Evolutionary conservation across 2,797 vertebrate genomes (phyloP).

Genomic region (Tokudaia muenninki): DNA sequence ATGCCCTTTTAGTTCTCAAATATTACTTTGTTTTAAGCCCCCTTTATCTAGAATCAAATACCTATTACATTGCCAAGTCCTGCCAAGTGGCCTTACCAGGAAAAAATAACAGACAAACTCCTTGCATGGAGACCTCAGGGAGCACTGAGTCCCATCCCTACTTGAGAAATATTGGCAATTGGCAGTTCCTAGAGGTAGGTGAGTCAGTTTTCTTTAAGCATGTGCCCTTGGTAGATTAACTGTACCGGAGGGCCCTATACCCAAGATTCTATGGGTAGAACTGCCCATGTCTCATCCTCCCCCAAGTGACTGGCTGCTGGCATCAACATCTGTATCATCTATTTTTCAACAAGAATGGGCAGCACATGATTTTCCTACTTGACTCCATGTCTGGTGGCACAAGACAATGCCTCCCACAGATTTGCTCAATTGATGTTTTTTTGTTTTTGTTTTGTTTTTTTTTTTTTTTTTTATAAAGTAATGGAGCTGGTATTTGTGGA

Average conservation of each 20-base stretch:
- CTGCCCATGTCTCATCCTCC: not conserved
- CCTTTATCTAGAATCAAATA: not conserved
- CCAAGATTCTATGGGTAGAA: not conserved
- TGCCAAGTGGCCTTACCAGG: not conserved
- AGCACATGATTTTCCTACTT: not conserved
- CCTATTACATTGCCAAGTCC: not conserved
- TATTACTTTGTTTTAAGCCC: not conserved
- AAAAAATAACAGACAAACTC: not conserved
- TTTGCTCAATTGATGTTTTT: not conserved
- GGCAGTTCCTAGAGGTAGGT: not conserved
- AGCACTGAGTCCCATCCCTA: not conserved
- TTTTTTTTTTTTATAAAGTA: not conserved
- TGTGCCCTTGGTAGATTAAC: not conserved
- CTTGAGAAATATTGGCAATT: not conserved
- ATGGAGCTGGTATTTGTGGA: not conserved
- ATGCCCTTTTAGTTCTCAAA: not conserved
- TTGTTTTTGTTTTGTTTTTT: not conserved
- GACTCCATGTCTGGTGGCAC: not conserved
- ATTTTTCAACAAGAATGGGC: not conserved
- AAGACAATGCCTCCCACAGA: not conserved
- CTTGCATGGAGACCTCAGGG: not conserved
- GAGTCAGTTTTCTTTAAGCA: not conserved
- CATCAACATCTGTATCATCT: not conserved
- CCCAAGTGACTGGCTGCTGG: not conserved
- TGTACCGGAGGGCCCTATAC: not conserved